Base-by-base conservation (phyloP, 2,113 vertebrate genomes). In the Dasyornis broadbenti region DNA sequence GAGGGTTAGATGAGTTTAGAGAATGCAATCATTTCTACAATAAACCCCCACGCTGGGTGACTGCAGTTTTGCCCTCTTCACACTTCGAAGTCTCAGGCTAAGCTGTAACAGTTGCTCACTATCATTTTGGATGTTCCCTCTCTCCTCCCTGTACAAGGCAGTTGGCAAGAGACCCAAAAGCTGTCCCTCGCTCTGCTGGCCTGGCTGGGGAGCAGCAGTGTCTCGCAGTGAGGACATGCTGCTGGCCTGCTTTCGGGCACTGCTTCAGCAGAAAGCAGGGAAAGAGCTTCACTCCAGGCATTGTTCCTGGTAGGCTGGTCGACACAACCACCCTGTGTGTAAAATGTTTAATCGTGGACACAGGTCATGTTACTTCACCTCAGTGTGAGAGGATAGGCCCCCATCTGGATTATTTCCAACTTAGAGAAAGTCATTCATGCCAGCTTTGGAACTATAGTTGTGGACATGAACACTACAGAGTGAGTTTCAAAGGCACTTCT, bases 191-290 rank as follows among this genome's bases (percentile, higher is more conserved):
- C 54, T 78, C 81, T 42, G 56, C 57, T 82, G 72, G n/a, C 54
- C 66, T 73, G 59, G 15, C 50, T 0, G 0, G 50, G 23, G 28
- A 56, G 37, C 7, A 20, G 54, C 0, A 0, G 9, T 57, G 59
- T 53, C 91, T 78, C 60, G 23, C 12, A 70, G 40, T 50, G n/a
- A 39, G 52, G 78, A 64, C 28, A 15, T 18, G 54, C n/a, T 66
- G 8, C 53, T 71, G n/a, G 30, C 40, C 85, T 1, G 0, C 24
- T 83, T 68, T 82, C 47, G 71, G 60, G 47, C 3, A 1, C 33
- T 75, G 50, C 50, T 84, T n/a, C 42, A 33, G 37, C 33, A 89
- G 53, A 92, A 13, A 79, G 11, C 3, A 9, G 10, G 26, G 33
- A 54, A 82, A 68, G 57, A 66, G 4, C 31, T 82, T 87, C 9